These are phyloP conservation scores for Coccyzus lansbergi DNA, from an alignment of 2,797 vertebrate genomes.

Conservation along the genomic window DNA sequence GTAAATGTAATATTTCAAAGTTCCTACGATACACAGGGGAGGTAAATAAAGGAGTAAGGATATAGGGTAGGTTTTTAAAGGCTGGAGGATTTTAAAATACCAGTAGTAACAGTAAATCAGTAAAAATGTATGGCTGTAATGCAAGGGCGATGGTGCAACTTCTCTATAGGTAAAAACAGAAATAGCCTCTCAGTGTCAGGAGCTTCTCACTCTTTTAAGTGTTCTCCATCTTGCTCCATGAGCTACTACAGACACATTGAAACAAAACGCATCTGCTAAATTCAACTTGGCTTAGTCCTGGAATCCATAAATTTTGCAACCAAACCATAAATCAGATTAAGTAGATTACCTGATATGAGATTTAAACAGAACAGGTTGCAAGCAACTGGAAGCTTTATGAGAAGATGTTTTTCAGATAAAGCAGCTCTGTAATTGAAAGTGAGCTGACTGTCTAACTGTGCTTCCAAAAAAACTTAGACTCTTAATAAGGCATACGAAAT, in stretches of 20 bases:
- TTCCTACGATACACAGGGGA: not conserved
- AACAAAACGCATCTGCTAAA: not conserved
- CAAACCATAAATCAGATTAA: not conserved
- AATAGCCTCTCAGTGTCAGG: not conserved
- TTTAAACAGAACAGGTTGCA: not conserved
- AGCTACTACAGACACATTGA: not conserved
- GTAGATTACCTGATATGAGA: not conserved
- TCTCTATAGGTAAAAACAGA: not conserved
- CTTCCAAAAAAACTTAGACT: not conserved
- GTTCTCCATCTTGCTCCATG: not conserved
- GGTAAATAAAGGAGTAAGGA: not conserved
- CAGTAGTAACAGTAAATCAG: not conserved
- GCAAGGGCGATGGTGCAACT: not conserved
- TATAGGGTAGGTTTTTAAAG: not conserved
- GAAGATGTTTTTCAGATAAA: not conserved
- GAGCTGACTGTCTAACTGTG: not conserved
- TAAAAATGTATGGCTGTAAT: not conserved
- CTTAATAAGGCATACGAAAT: not conserved
- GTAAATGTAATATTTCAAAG: not conserved
- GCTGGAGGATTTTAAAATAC: not conserved
- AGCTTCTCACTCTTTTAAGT: not conserved
- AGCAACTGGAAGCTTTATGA: not conserved
- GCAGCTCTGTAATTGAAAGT: not conserved
- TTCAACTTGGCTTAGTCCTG: not conserved
- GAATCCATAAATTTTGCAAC: not conserved